A percentile compares a stretch with the other conserved stretches of the same genome.
Conservation (phyloP, 2,113 vertebrate genomes). For the Osmerus mordax region DNA sequence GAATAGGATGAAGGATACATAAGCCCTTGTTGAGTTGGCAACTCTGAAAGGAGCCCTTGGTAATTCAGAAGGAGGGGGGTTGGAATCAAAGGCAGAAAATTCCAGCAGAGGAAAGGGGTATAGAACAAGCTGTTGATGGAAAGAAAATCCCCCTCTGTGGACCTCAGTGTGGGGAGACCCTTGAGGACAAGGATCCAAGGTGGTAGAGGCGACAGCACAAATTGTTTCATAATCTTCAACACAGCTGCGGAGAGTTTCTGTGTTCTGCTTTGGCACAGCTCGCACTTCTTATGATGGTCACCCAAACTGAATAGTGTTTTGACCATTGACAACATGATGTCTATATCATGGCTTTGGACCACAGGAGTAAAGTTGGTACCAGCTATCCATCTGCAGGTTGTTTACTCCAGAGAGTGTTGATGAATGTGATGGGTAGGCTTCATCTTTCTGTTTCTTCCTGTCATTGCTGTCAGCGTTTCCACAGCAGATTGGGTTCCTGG, state of each 20-base stretch:
- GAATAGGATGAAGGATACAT: slow-evolving; percentile 62
- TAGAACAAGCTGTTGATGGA: slow-evolving; percentile 49
- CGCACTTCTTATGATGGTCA: neutral
- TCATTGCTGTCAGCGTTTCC: slow-evolving; percentile 63
- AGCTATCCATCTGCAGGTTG: no score
- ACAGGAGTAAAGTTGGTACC: no score
- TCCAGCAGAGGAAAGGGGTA: slow-evolving; percentile 52
- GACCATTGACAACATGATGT: no score
- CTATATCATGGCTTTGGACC: no score
- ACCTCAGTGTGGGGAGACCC: slow-evolving; percentile 56
- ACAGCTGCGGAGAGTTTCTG: slow-evolving; percentile 35
- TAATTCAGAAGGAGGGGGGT: slow-evolving; percentile 53
- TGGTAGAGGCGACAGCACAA: slow-evolving; percentile 53
- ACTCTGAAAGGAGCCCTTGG: slow-evolving; percentile 61
- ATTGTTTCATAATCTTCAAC: slow-evolving; percentile 40
- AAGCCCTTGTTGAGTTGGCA: slow-evolving; percentile 62
- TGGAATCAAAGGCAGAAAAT: slow-evolving; percentile 66
- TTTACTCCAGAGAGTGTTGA: slow-evolving; percentile 26
- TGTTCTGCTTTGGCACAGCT: slow-evolving; percentile 10
- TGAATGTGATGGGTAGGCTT: slow-evolving; percentile 59
- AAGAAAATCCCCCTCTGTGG: slow-evolving; percentile 33
- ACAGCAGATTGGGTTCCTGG: slow-evolving; percentile 64
- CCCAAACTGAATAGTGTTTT: slow-evolving; percentile 1
- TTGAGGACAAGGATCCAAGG: slow-evolving; percentile 52
- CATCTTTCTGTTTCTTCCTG: slow-evolving; percentile 56